Evolutionary conservation across 1,140 invertebrate species (phyloP), one percentile per base, ranked within the genome.

Genomic region (Drosophila burlai): DNA sequence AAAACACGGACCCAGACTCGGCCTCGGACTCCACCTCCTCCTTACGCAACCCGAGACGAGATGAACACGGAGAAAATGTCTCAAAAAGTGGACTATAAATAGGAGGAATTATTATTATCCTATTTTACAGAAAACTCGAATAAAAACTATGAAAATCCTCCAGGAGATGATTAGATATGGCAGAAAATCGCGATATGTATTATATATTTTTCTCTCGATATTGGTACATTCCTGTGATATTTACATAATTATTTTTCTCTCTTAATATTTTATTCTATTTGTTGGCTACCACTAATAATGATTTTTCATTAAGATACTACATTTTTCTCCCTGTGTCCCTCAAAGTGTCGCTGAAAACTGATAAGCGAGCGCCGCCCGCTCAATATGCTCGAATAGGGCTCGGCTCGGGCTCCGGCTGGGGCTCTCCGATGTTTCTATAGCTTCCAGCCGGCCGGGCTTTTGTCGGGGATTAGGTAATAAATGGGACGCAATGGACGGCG

Each of bases 391-490:
- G 24, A 43, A 43, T 55, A 76, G 57, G 43, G 31, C 54, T 40
- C 15, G 49, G 29, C 21, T 40, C 18, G 1, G n/a, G 8, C 16
- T 13, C 36, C 36, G 36, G 36, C 36, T 38, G 36, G 55, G 42
- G 26, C 50, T 34, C 16, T 7, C 11, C 50, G 10, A 52, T 24
- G 21, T 6, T 55, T 57, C 54, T 26, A 40, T 57, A 26, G 54
- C 54, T 40, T 57, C 54, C 54, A 57, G 21, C 21, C 38, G 18
- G 34, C 8, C 13, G 13, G 21, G 21, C 54, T 57, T 58, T 43
- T 60, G 46, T 55, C 34, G 45, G 34, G 74, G 62, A 83, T 83
- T 82, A 82, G 80, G 75, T 82, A 82, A 82, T 83, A 82, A 61
- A 62, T 60, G 66, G 58, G 50, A 62, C 62, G 61, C 59, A 65